phyloP scores from a whole-genome alignment of 2,113 vertebrate species.

The Plestiodon gilberti region DNA sequence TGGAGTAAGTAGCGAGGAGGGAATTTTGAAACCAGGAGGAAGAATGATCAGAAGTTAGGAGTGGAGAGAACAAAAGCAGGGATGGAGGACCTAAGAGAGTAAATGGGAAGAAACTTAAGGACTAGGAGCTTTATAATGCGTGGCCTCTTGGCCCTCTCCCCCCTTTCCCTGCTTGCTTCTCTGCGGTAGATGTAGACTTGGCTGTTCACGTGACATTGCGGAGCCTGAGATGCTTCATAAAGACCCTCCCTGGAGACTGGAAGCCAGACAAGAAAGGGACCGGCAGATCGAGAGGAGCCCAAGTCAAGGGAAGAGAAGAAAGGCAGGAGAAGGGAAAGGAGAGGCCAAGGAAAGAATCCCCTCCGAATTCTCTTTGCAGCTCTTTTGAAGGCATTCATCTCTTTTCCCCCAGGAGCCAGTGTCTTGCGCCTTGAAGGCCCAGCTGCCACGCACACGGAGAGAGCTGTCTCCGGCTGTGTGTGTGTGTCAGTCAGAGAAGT shows the following conservation, averaged over 20 bases:
- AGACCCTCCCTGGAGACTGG: background rate
- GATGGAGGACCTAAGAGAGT: background rate
- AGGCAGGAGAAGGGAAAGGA: background rate
- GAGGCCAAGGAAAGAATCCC: background rate
- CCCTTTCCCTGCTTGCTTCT: background rate
- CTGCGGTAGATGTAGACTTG: background rate
- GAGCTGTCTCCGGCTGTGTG: background rate
- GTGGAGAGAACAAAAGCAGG: background rate
- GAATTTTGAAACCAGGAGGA: background rate
- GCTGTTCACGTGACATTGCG: background rate
- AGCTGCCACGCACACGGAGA: background rate
- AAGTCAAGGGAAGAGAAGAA: background rate
- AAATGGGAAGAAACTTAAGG: background rate
- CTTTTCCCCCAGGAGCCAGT: background rate
- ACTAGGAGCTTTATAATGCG: background rate
- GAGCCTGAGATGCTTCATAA: background rate
- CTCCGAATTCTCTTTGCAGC: background rate
- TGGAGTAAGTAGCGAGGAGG: background rate
- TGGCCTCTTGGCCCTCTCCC: background rate
- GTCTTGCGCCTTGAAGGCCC: background rate
- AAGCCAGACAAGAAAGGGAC: background rate
- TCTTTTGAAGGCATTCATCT: conserved; percentile 2
- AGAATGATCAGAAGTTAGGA: background rate
- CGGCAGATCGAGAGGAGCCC: background rate
- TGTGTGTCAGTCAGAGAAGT: conserved; percentile 2